Conservation (phyloP, 2,888 invertebrate species). For the Zygaena filipendulae region DNA sequence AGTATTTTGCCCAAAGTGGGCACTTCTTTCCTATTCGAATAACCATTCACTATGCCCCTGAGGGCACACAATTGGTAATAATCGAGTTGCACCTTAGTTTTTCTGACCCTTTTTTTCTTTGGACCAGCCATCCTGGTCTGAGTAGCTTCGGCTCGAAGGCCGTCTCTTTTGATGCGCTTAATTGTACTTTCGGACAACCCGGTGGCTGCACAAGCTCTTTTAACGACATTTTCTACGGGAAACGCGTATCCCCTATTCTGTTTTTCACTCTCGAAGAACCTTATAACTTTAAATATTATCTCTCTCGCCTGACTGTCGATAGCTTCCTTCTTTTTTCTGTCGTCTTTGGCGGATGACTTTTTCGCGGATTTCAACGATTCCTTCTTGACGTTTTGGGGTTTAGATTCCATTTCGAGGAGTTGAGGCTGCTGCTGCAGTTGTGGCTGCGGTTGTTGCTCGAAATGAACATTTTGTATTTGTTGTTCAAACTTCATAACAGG, state of each 20-base stretch:
- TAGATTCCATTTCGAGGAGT: constrained; percentile 22
- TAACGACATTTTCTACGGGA: constrained; percentile 57
- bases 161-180: constrained; percentile 53
- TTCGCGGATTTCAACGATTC: no score
- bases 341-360: no score
- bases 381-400: constrained; percentile 6
- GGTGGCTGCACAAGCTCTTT: constrained; percentile 54
- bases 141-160: constrained; percentile 48
- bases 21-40: constrained; percentile 48
- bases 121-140: constrained; percentile 57
- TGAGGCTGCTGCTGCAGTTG: constrained; percentile 18
- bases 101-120: constrained; percentile 51
- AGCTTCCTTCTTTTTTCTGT: constrained; percentile 56
- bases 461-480: no score
- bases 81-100: constrained; percentile 55
- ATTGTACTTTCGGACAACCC: constrained; percentile 56
- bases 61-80: constrained; percentile 54
- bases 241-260: constrained; percentile 55
- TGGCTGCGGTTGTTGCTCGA: constrained; percentile 17
- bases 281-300: constrained; percentile 55
- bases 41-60: constrained; percentile 51
- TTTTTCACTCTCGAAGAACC: constrained; percentile 61
- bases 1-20: constrained; percentile 57
- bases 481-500: no score
- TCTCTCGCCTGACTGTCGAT: constrained; percentile 58